phyloP scores from a whole-genome alignment of 2,797 vertebrate species.

The Sus cebifrons region DNA sequence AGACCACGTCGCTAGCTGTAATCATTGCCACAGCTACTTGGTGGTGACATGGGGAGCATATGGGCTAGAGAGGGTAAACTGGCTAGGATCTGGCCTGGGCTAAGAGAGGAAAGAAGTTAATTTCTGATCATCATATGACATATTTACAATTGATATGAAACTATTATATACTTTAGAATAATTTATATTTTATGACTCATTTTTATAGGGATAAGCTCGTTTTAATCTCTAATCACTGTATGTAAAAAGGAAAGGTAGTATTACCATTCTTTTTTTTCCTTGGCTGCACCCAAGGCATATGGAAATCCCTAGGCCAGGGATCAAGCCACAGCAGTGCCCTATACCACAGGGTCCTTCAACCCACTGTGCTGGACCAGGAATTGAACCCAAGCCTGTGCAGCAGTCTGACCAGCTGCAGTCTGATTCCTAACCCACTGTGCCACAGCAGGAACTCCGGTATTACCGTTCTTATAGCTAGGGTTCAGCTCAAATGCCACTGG shows the following conservation, averaged over 20 bases:
- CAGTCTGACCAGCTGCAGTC: no score
- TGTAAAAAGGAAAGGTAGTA: background rate
- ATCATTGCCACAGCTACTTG: background rate
- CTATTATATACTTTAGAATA: background rate
- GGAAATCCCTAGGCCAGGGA: no score
- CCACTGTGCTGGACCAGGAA: no score
- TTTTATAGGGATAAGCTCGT: background rate
- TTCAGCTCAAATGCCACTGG: background rate
- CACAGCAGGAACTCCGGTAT: no score
- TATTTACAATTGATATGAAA: conserved; percentile 39
- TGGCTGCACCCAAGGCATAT: no score
- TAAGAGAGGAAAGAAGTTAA: conserved; percentile 29
- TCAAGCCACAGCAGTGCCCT: no score
- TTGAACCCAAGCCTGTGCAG: no score
- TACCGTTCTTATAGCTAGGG: background rate
- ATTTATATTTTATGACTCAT: conserved; percentile 25
- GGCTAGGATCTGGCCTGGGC: background rate
- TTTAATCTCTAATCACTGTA: conserved; percentile 3
- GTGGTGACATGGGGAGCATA: background rate
- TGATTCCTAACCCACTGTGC: no score
- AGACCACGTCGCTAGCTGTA: background rate
- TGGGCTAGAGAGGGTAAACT: background rate
- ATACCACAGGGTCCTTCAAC: no score
- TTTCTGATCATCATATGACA: background rate
- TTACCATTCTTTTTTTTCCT: background rate